These are phyloP conservation scores for Piprites chloris DNA, from an alignment of 2,113 vertebrate genomes.

Conservation along the genomic window DNA sequence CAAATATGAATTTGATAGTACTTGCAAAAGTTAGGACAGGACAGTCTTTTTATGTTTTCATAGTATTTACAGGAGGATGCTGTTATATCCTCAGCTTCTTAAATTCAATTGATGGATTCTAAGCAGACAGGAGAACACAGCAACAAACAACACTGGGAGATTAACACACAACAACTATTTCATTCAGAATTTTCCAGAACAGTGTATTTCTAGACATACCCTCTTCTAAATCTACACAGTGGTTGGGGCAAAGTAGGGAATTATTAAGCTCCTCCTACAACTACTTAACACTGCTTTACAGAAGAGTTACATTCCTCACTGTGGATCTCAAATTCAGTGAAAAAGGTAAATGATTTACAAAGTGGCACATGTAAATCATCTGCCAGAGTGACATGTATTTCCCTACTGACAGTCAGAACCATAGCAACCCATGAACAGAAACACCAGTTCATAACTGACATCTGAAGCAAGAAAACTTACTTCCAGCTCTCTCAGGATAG, in stretches of 20 bases:
- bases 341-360: not conserved
- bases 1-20: not conserved
- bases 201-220: not conserved
- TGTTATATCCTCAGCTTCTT: not conserved
- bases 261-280: not conserved
- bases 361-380: not conserved
- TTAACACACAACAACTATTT: not conserved
- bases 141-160: not conserved
- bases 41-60: not conserved
- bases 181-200: not conserved
- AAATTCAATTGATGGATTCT: not conserved
- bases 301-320: not conserved
- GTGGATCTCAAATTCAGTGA: not conserved
- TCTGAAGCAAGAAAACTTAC: slow-evolving; percentile 64
- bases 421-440: not conserved
- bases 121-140: not conserved
- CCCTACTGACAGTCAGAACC: not conserved
- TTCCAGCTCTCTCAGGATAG: slow-evolving; percentile 94
- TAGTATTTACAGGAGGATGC: not conserved
- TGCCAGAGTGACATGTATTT: not conserved
- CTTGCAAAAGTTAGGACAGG: not conserved
- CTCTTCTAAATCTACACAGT: not conserved
- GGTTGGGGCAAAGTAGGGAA: not conserved
- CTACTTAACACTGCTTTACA: not conserved
- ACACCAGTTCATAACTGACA: not conserved